Conservation (phyloP, 2,113 vertebrate species). For the Atherinomorus stipes region DNA sequence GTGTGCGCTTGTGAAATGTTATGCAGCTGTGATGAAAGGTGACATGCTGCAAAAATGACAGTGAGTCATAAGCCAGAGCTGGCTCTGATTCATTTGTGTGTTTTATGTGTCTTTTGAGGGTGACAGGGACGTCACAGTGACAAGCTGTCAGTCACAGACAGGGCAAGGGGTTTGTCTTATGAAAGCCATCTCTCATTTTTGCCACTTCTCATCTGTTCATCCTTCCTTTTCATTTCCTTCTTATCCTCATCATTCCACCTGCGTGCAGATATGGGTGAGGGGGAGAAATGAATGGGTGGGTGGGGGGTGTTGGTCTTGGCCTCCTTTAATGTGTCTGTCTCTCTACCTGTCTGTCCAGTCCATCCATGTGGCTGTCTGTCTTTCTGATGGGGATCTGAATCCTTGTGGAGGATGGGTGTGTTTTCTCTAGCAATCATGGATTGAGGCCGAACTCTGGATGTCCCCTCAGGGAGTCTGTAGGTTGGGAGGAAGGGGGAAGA, state of each 20-base stretch:
- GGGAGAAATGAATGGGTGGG: conserved; percentile 63
- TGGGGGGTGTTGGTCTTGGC: conserved; percentile 60
- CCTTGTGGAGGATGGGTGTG: conserved; percentile 57
- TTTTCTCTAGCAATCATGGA: conserved; percentile 57
- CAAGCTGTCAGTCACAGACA: conserved; percentile 63
- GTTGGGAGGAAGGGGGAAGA: conserved; percentile 36
- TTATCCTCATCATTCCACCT: conserved; percentile 50
- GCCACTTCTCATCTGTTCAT: conserved; percentile 72
- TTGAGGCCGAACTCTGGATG: conserved; percentile 87
- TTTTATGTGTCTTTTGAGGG: conserved; percentile 55
- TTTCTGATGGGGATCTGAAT: conserved; percentile 53
- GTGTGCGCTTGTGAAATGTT: conserved; percentile 85
- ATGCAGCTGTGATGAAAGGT: conserved; percentile 98
- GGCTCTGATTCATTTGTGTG: conserved; percentile 88
- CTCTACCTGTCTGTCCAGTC: conserved; percentile 59
- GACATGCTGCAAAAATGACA: conserved; percentile 95
- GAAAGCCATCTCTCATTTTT: conserved; percentile 59
- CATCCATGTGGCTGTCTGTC: conserved; percentile 35
- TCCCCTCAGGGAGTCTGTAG: conserved; percentile 77
- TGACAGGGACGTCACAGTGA: conserved; percentile 70
- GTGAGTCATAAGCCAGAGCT: conserved; percentile 91
- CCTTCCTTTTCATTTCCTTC: conserved; percentile 62
- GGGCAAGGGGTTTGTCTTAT: conserved; percentile 58
- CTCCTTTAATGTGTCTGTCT: conserved; percentile 72
- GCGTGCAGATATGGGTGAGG: conserved; percentile 44